Percentiles rank a stretch among this genome's conserved stretches.
phyloP scores from a whole-genome alignment of 2,113 vertebrate genomes.

The Ahaetulla prasina region DNA sequence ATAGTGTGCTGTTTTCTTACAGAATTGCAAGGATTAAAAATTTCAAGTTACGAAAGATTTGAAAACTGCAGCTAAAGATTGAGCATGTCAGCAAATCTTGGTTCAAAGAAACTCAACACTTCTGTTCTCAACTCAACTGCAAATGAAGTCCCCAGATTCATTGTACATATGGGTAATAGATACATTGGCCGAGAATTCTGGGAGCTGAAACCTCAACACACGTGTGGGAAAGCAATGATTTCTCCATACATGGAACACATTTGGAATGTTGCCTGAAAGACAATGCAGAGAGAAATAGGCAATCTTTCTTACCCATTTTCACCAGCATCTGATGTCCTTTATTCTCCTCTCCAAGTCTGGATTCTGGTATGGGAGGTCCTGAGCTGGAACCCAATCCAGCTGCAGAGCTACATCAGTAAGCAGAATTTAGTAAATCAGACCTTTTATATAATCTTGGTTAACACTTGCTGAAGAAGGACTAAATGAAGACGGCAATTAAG shows the following conservation, averaged over 20 bases:
- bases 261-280: not conserved
- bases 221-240: not conserved
- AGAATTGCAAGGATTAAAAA: not conserved
- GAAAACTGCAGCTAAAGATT: not conserved
- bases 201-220: not conserved
- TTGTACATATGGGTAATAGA: not conserved
- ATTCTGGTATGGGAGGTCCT: conserved; percentile 72
- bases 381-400: conserved; percentile 78
- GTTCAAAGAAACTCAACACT: too few species aligned
- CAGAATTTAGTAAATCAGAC: not conserved
- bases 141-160: not conserved
- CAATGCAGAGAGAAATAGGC: not conserved
- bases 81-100: not conserved
- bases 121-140: too few species aligned
- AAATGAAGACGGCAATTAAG: not conserved
- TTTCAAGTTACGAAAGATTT: not conserved
- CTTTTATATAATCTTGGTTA: not conserved
- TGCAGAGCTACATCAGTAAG: conserved; percentile 72
- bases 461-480: not conserved
- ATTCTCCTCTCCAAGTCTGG: conserved; percentile 92
- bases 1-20: not conserved
- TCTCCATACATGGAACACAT: not conserved
- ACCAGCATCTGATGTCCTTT: conserved; percentile 90
- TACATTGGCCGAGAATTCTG: not conserved
- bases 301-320: conserved; percentile 76